Conservation (phyloP, 2,888 invertebrate genomes). For the Spilarctia lutea region DNA sequence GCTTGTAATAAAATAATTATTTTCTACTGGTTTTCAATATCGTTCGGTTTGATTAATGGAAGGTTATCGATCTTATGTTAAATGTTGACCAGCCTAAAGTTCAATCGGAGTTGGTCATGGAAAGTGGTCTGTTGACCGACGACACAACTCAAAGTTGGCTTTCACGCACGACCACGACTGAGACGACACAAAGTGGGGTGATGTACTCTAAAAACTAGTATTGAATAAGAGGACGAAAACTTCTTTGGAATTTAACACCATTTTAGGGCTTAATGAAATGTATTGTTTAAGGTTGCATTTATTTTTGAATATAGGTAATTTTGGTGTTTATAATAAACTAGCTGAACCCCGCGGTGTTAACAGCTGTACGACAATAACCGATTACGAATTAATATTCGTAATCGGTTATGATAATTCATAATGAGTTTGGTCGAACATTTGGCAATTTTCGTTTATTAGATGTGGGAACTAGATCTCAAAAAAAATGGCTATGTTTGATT, state of each 20-base stretch:
- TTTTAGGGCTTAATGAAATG: not conserved
- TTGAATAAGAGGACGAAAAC: not conserved
- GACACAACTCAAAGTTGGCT: constrained; percentile 28
- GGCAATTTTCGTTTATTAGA: not conserved
- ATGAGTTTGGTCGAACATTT: not conserved
- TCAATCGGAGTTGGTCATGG: constrained; percentile 51
- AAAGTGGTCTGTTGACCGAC: constrained; percentile 62
- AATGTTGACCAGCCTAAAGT: constrained; percentile 46
- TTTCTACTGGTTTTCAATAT: constrained; percentile 23
- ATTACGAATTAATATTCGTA: too few species aligned
- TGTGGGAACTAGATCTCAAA: not conserved
- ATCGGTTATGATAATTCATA: too few species aligned
- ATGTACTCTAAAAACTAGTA: not conserved
- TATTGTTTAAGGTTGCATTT: not conserved
- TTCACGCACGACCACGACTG: constrained; percentile 27
- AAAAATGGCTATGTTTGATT: not conserved
- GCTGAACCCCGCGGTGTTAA: too few species aligned
- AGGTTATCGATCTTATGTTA: constrained; percentile 39
- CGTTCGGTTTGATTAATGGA: constrained; percentile 39
- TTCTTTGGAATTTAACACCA: not conserved
- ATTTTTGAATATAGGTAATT: not conserved
- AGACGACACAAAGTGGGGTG: not conserved
- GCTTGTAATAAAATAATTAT: constrained; percentile 18
- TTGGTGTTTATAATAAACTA: not conserved
- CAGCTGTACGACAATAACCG: too few species aligned